phyloP scores from a whole-genome alignment of 1,140 invertebrate species.

The Andricus grossulariae region DNA sequence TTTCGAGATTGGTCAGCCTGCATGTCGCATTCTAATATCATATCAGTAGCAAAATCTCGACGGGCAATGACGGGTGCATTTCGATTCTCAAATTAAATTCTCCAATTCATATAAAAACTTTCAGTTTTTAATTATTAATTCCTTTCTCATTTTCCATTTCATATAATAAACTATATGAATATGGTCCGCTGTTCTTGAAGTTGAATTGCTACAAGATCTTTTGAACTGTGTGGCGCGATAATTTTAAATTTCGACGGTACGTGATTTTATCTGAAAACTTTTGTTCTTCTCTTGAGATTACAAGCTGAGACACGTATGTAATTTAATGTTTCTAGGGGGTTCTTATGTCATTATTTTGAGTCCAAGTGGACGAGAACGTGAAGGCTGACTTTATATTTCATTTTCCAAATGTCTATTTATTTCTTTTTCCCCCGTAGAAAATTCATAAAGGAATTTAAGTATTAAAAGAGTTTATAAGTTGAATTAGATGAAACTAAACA shows the following conservation, averaged over 20 bases:
- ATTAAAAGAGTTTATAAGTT: too few species aligned
- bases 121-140: too few species aligned
- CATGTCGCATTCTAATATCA: conserved; percentile 51
- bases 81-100: conserved; percentile 31
- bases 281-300: conserved; percentile 11
- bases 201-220: background rate
- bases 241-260: conserved; percentile 10
- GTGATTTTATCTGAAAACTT: conserved; percentile 24
- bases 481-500: too few species aligned
- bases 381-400: background rate
- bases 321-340: conserved; percentile 14
- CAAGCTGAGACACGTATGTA: conserved; percentile 1
- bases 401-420: too few species aligned
- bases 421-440: too few species aligned
- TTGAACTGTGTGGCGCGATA: background rate
- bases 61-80: conserved; percentile 47
- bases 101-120: background rate
- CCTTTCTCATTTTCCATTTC: too few species aligned
- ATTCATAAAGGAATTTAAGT: too few species aligned
- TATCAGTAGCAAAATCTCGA: conserved; percentile 51
- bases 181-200: background rate
- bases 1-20: conserved; percentile 43
- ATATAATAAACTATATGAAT: background rate
- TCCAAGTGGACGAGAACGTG: background rate
- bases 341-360: background rate